Percentiles rank a stretch among this genome's conserved stretches.
Conservation (phyloP, 2,113 vertebrate genomes). For the Balaenoptera acutorostrata region DNA sequence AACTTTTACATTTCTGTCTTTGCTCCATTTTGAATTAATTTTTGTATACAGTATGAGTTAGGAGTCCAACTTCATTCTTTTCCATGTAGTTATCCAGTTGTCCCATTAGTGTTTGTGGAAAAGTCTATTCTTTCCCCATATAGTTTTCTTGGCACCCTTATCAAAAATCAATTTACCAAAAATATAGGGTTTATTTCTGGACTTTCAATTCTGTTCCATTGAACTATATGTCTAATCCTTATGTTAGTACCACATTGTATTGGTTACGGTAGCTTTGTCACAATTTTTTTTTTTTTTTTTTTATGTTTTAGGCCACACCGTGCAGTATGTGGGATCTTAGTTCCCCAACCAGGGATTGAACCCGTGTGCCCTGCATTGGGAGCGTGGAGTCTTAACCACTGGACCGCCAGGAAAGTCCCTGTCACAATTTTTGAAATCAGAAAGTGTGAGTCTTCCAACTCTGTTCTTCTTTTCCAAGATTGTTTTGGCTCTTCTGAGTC, state of each 20-base stretch:
- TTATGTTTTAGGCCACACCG: too few relatives aligned
- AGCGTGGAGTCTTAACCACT: too few relatives aligned
- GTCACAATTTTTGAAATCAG: background rate
- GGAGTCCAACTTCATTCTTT: background rate
- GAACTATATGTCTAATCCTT: background rate
- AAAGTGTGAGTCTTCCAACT: background rate
- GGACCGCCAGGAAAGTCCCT: background rate
- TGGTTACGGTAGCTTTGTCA: background rate
- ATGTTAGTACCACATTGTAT: background rate
- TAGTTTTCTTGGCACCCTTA: background rate
- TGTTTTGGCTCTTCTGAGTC: background rate
- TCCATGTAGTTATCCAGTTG: background rate
- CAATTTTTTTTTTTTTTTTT: too few relatives aligned
- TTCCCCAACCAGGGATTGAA: too few relatives aligned
- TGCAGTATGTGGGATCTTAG: too few relatives aligned
- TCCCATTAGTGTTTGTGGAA: background rate
- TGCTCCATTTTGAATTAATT: background rate
- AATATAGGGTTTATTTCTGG: background rate
- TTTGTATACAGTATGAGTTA: background rate
- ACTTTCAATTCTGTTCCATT: background rate
- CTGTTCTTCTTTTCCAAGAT: background rate
- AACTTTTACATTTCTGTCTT: background rate
- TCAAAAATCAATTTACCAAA: background rate
- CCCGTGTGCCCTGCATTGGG: too few relatives aligned
- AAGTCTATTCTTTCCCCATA: background rate